Evolutionary conservation across 2,888 invertebrate genomes (phyloP).

Genomic region (Melinaea marsaeus): DNA sequence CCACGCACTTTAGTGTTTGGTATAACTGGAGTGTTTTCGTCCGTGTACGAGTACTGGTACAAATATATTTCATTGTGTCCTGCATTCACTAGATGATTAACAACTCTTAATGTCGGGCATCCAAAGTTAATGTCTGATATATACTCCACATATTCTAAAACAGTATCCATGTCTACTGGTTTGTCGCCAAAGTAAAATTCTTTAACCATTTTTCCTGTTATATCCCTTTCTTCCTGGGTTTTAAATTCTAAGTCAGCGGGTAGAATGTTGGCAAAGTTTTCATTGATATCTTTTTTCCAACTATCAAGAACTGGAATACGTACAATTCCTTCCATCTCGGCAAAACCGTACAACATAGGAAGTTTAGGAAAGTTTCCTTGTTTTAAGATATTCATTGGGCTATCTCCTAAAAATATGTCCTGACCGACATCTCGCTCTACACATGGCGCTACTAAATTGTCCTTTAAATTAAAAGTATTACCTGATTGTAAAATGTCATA

Average conservation of each 20-base stretch:
- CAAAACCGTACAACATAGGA: constrained; percentile 48
- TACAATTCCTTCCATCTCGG: constrained; percentile 45
- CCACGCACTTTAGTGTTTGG: constrained; percentile 38
- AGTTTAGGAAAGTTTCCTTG: constrained; percentile 42
- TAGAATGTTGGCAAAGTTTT: constrained; percentile 51
- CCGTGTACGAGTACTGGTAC: constrained; percentile 46
- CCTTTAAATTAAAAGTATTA: constrained; percentile 24
- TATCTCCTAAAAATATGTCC: constrained; percentile 43
- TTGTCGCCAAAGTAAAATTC: constrained; percentile 44
- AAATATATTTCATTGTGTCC: constrained; percentile 42
- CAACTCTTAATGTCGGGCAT: constrained; percentile 39
- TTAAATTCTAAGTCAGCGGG: constrained; percentile 48
- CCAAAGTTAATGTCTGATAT: constrained; percentile 51
- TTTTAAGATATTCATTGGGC: constrained; percentile 45
- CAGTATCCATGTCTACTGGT: constrained; percentile 31
- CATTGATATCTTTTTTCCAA: constrained; percentile 48
- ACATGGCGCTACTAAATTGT: constrained; percentile 41
- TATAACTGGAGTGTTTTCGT: constrained; percentile 35
- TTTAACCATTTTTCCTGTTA: constrained; percentile 40
- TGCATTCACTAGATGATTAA: constrained; percentile 33
- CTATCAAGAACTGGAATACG: constrained; percentile 33
- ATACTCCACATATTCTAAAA: constrained; percentile 36
- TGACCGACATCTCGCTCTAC: constrained; percentile 41
- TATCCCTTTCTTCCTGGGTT: constrained; percentile 38
- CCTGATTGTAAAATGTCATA: constrained; percentile 38